Evolutionary conservation across 2,888 invertebrate genomes (phyloP).

Genomic region (Entomobrya proxima): DNA sequence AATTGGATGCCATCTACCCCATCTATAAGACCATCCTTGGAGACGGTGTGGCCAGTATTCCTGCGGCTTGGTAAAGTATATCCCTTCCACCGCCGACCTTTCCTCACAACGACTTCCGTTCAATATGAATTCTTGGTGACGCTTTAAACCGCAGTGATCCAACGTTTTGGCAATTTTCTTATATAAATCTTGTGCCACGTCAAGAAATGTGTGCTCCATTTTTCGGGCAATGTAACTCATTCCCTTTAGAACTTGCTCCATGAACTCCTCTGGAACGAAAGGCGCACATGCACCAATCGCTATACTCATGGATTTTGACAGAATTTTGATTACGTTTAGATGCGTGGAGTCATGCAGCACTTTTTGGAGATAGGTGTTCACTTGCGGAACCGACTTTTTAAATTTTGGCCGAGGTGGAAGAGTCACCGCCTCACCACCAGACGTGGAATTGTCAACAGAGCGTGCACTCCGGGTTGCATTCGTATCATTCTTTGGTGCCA

Average conservation of each 20-base stretch:
- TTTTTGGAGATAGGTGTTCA: background rate
- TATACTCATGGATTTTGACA: conserved; percentile 48
- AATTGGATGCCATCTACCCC: conserved; percentile 39
- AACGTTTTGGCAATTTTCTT: background rate
- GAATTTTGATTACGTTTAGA: conserved; percentile 39
- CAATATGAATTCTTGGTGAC: conserved; percentile 18
- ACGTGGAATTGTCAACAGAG: no score
- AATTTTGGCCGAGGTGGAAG: background rate
- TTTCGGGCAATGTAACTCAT: conserved; percentile 38
- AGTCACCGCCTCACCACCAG: background rate
- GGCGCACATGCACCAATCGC: background rate
- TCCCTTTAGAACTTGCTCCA: conserved; percentile 47
- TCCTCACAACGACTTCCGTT: conserved; percentile 37
- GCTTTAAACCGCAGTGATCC: conserved; percentile 30
- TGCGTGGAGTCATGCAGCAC: background rate
- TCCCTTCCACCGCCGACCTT: conserved; percentile 21
- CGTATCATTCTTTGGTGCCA: no score
- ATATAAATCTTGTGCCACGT: conserved; percentile 33
- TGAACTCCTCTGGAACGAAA: conserved; percentile 5
- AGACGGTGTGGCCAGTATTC: conserved; percentile 28
- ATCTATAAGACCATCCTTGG: conserved; percentile 29
- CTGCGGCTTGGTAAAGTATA: background rate
- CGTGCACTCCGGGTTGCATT: no score
- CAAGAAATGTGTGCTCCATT: conserved; percentile 4
- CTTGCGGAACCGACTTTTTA: background rate